Conservation (phyloP, 2,113 vertebrate genomes). For the Sebastes fasciatus region DNA sequence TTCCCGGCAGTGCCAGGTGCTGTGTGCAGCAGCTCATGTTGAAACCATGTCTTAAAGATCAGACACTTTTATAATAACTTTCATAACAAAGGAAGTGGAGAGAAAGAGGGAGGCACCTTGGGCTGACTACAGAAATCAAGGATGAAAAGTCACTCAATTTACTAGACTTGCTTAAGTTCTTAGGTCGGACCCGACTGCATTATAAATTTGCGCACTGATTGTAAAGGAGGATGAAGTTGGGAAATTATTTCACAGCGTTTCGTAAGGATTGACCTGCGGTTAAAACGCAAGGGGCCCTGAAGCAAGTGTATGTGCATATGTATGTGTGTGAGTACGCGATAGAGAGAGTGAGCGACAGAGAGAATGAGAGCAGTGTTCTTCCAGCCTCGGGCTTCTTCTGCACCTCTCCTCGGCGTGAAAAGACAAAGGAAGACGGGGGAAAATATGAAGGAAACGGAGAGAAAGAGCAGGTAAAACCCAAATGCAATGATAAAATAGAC, state of each 20-base stretch:
- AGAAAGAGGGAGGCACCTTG: background rate
- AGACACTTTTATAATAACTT: slow-evolving; percentile 25
- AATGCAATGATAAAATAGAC: slow-evolving; percentile 31
- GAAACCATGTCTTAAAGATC: slow-evolving; percentile 23
- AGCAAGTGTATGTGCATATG: slow-evolving; percentile 20
- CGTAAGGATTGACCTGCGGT: slow-evolving; percentile 74
- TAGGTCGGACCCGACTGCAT: slow-evolving; percentile 26
- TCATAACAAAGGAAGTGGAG: background rate
- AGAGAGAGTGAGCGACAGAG: slow-evolving; percentile 1
- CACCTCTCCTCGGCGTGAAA: slow-evolving; percentile 30
- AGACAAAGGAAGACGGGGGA: background rate
- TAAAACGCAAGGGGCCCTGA: slow-evolving; percentile 48
- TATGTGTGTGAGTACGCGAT: background rate
- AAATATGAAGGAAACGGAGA: slow-evolving; percentile 8
- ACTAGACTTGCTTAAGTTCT: slow-evolving; percentile 34
- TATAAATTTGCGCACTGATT: slow-evolving; percentile 49
- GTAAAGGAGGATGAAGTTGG: slow-evolving; percentile 57
- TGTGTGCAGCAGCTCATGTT: background rate
- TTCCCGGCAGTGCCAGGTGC: slow-evolving; percentile 2
- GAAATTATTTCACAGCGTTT: slow-evolving; percentile 77
- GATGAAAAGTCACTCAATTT: slow-evolving; percentile 52
- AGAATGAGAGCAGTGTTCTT: slow-evolving; percentile 29
- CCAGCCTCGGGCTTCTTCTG: slow-evolving; percentile 55
- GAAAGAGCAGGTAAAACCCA: slow-evolving; percentile 6
- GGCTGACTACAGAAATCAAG: slow-evolving; percentile 12